phyloP scores from a whole-genome alignment of 2,113 vertebrate species.

The Limanda limanda region DNA sequence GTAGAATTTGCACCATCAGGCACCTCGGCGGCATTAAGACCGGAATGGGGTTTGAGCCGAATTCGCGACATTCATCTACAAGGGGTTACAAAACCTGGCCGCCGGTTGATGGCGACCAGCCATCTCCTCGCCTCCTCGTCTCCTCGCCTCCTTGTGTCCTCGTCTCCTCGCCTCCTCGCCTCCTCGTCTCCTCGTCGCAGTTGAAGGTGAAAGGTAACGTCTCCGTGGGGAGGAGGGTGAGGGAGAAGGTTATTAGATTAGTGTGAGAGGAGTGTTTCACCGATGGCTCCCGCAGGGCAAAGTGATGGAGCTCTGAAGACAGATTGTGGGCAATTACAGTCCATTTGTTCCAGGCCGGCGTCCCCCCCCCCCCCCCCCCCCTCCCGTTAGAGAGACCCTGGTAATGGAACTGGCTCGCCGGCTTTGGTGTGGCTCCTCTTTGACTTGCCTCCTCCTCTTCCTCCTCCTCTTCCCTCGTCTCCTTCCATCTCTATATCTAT shows the following conservation, averaged over 20 bases:
- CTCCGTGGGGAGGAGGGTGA: constrained; percentile 47
- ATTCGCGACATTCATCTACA: no score
- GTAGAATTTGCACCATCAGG: no score
- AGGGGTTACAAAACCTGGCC: no score
- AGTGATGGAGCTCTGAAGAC: constrained; percentile 77
- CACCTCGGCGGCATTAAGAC: no score
- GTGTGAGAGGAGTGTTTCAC: constrained; percentile 65
- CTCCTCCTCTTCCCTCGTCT: background rate
- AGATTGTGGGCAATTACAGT: constrained; percentile 77
- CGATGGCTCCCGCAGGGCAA: constrained; percentile 56
- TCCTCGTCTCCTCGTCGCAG: constrained; percentile 13
- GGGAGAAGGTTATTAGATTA: constrained; percentile 72
- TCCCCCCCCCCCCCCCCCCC: constrained; percentile 20
- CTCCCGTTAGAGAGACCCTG: constrained; percentile 23
- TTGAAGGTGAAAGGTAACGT: constrained; percentile 61
- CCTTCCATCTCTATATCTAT: constrained; percentile 31
- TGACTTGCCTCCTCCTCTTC: constrained; percentile 26
- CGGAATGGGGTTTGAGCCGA: no score
- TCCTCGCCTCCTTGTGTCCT: constrained; percentile 9
- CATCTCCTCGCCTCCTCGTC: background rate
- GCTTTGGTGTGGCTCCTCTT: constrained; percentile 37
- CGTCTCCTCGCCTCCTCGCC: background rate
- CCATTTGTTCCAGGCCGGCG: constrained; percentile 72
- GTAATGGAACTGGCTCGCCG: constrained; percentile 58
- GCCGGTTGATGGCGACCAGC: background rate